Evolutionary conservation across 2,797 vertebrate species (phyloP).

Genomic region (Betta splendens): DNA sequence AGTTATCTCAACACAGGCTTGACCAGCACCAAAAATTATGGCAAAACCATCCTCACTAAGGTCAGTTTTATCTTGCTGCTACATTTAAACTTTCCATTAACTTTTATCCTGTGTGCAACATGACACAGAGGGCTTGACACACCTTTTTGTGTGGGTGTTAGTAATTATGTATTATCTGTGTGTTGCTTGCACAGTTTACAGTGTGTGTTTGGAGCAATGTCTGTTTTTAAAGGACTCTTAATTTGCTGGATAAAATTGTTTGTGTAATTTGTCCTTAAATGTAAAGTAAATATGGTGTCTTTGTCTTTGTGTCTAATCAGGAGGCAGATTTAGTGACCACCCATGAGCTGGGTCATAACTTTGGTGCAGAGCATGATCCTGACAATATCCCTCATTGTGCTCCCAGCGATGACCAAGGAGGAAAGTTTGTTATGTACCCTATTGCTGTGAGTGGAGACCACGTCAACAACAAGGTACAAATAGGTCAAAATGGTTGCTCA

Average conservation of each 20-base stretch:
- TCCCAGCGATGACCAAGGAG: constrained; percentile 92
- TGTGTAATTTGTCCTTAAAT: not conserved
- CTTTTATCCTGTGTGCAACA: constrained; percentile 12
- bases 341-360: constrained; percentile 97
- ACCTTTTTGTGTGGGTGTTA: constrained; percentile 42
- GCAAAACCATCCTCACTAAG: constrained; percentile 99
- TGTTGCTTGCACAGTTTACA: constrained; percentile 6
- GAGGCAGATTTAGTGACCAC: constrained; percentile 98
- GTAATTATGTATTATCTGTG: constrained; percentile 17
- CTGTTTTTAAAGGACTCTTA: not conserved
- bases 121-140: constrained; percentile 14
- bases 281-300: not conserved
- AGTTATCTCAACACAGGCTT: constrained; percentile 97
- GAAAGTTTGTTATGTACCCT: constrained; percentile 98
- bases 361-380: constrained; percentile 97
- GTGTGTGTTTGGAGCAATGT: not conserved
- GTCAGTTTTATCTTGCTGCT: constrained; percentile 62
- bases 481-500: not conserved
- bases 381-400: constrained; percentile 90
- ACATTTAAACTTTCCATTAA: not conserved
- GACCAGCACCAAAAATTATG: constrained; percentile 98
- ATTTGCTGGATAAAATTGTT: not conserved
- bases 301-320: constrained; percentile 70
- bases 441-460: constrained; percentile 98
- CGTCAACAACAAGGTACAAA: constrained; percentile 93